phyloP scores from a whole-genome alignment of 2,797 vertebrate genomes.

The Diplodus puntazzo region DNA sequence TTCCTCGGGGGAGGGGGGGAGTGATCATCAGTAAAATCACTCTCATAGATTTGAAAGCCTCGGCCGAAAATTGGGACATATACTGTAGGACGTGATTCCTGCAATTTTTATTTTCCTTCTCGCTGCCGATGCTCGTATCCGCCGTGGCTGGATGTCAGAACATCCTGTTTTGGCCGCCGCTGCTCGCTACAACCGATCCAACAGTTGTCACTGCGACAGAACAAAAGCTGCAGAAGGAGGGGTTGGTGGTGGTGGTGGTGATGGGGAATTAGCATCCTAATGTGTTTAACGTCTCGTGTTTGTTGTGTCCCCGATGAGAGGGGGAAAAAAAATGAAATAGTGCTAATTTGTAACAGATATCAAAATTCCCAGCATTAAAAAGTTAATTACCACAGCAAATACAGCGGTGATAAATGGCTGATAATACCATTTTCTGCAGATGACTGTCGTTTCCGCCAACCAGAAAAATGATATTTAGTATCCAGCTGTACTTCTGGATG shows the following conservation, averaged over 20 bases:
- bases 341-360: slow-evolving; percentile 73
- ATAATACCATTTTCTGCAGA: slow-evolving; percentile 57
- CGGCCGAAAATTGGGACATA: slow-evolving; percentile 62
- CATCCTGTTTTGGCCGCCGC: slow-evolving; percentile 34
- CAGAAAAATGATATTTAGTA: slow-evolving; percentile 72
- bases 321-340: slow-evolving; percentile 15
- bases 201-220: slow-evolving; percentile 54
- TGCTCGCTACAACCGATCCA: slow-evolving; percentile 15
- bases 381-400: slow-evolving; percentile 70
- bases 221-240: slow-evolving; percentile 44
- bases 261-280: slow-evolving; percentile 59
- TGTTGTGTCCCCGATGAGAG: slow-evolving; percentile 67
- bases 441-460: slow-evolving; percentile 55
- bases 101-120: slow-evolving; percentile 43
- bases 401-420: slow-evolving; percentile 62
- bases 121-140: slow-evolving; percentile 27
- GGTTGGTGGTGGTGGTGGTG: too few relatives aligned
- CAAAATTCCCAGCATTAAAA: slow-evolving; percentile 67
- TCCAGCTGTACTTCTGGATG: slow-evolving; percentile 75
- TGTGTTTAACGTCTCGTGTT: slow-evolving; percentile 56
- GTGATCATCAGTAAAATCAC: slow-evolving; percentile 76
- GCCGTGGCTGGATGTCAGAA: slow-evolving; percentile 26
- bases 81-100: slow-evolving; percentile 56
- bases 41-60: slow-evolving; percentile 65
- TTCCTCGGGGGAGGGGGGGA: slow-evolving; percentile 59